phyloP scores from a whole-genome alignment of 2,113 vertebrate genomes.

The Montifringilla adamsi region DNA sequence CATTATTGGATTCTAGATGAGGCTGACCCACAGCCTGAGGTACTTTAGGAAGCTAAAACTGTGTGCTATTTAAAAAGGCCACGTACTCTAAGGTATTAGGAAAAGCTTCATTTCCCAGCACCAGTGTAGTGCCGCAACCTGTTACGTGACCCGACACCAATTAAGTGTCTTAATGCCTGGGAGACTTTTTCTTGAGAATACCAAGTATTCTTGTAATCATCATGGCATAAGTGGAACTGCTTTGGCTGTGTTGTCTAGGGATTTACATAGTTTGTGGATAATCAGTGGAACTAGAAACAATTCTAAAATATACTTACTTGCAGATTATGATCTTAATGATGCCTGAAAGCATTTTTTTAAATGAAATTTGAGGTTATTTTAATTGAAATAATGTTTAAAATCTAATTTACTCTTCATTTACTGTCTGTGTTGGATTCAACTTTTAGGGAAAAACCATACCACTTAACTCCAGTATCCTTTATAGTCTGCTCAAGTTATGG shows the following conservation, averaged over 20 bases:
- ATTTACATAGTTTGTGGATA: neutral
- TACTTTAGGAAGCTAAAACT: neutral
- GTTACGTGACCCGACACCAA: neutral
- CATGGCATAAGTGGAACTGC: neutral
- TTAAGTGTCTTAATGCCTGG: neutral
- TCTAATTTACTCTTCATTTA: slow-evolving; percentile 5
- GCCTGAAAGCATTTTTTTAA: neutral
- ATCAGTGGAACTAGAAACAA: slow-evolving; percentile 2
- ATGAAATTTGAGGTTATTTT: slow-evolving; percentile 32
- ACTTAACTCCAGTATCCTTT: neutral
- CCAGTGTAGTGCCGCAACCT: neutral
- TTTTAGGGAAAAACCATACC: neutral
- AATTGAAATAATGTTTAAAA: slow-evolving; percentile 16
- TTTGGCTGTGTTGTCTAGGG: neutral
- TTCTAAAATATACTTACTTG: neutral
- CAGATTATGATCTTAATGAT: slow-evolving; percentile 10
- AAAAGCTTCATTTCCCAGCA: neutral
- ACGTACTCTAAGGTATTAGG: neutral
- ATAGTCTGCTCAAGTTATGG: neutral
- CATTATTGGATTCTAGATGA: neutral
- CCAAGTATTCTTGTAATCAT: neutral
- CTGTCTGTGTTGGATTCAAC: neutral
- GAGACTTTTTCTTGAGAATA: neutral
- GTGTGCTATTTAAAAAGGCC: neutral
- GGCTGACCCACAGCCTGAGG: neutral